Percentiles rank a stretch among this genome's conserved stretches.
These are phyloP conservation scores for Saccopteryx leptura DNA, from an alignment of 2,113 vertebrate genomes.

Conservation along the genomic window DNA sequence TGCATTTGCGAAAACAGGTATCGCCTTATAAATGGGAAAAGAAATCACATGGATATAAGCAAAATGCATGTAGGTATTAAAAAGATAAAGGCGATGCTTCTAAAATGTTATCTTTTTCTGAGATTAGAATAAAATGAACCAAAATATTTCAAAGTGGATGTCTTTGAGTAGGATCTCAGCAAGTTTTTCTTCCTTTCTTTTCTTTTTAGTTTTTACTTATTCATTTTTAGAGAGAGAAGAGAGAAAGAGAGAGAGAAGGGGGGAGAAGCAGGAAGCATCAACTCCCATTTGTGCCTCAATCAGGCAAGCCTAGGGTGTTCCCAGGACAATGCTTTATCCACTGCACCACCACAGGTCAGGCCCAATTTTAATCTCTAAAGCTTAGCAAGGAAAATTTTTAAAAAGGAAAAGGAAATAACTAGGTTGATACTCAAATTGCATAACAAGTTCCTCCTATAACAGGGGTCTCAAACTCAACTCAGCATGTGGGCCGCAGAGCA, in stretches of 20 bases:
- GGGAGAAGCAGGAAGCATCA: too few relatives aligned
- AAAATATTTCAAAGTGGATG: neutral
- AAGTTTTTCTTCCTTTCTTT: too few relatives aligned
- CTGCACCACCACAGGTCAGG: too few relatives aligned
- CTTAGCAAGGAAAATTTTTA: neutral
- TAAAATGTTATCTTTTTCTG: constrained; percentile 36
- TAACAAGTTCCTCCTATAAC: neutral
- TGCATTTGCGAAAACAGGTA: constrained; percentile 12
- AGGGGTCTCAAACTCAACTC: too few relatives aligned
- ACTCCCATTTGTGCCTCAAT: too few relatives aligned
- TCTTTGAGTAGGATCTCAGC: neutral
- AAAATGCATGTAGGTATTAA: neutral
- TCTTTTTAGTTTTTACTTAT: too few relatives aligned
- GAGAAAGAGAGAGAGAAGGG: too few relatives aligned
- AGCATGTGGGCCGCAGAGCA: too few relatives aligned
- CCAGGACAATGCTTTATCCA: too few relatives aligned
- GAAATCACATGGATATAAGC: neutral
- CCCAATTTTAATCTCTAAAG: constrained; percentile 17
- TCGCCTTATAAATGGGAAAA: neutral
- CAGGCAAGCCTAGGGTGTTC: too few relatives aligned
- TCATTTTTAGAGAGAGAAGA: too few relatives aligned
- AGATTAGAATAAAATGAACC: neutral
- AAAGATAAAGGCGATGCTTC: neutral
- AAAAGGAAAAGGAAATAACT: neutral
- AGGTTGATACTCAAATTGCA: neutral